These are phyloP conservation scores for Neostethus bicornis DNA, from an alignment of 2,797 vertebrate species.

Conservation along the genomic window DNA sequence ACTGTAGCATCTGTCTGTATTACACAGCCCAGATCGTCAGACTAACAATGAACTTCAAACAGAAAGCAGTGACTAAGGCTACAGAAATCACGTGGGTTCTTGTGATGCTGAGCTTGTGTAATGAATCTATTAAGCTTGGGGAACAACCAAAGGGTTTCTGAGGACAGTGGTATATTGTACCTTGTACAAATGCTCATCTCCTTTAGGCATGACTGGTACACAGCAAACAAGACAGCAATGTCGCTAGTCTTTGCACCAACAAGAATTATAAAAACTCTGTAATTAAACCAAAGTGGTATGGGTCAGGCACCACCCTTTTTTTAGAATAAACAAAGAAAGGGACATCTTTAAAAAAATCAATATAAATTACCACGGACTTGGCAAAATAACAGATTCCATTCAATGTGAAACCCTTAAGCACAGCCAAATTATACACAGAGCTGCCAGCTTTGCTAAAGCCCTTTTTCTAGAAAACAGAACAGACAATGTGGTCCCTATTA, in stretches of 20 bases:
- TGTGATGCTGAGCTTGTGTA: slow-evolving; percentile 2
- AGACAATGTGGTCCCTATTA: slow-evolving; percentile 49
- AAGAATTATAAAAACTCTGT: background rate
- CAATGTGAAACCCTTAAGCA: slow-evolving; percentile 9
- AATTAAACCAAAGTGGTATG: slow-evolving; percentile 4
- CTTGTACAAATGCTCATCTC: slow-evolving; percentile 7
- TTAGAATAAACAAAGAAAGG: slow-evolving; percentile 2
- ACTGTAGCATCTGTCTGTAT: background rate
- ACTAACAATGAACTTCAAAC: background rate
- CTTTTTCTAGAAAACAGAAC: slow-evolving; percentile 58
- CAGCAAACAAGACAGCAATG: slow-evolving; percentile 2
- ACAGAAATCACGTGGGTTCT: background rate
- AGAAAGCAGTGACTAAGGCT: slow-evolving; percentile 7
- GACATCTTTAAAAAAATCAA: slow-evolving; percentile 5
- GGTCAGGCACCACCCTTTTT: too few relatives aligned
- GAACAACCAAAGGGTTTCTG: slow-evolving; percentile 22
- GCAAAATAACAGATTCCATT: slow-evolving; percentile 34
- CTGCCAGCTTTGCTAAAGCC: slow-evolving; percentile 42
- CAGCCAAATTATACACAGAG: slow-evolving; percentile 48
- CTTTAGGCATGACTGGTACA: slow-evolving; percentile 28
- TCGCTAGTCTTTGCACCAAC: slow-evolving; percentile 5
- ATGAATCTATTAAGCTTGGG: slow-evolving; percentile 28
- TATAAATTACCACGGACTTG: slow-evolving; percentile 12
- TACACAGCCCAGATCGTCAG: slow-evolving; percentile 22
- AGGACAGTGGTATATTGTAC: slow-evolving; percentile 38